Percentiles rank a stretch among this genome's conserved stretches.
phyloP scores from a whole-genome alignment of 2,797 vertebrate species.

The Bucorvus abyssinicus region DNA sequence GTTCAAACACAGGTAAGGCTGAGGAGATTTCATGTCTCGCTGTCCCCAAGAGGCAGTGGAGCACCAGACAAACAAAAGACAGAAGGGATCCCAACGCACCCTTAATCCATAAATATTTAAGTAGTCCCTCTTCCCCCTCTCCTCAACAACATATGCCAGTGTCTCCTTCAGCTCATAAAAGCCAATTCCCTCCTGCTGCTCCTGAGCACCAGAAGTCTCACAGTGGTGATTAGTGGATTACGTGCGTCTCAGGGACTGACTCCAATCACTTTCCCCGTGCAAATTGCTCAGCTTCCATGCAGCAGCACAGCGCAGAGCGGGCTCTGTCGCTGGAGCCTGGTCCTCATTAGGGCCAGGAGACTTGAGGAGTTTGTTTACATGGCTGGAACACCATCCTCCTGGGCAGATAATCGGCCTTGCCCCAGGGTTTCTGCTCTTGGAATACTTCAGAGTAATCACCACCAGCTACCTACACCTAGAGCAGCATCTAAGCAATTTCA shows the following conservation, averaged over 20 bases:
- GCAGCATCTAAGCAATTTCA: constrained; percentile 74
- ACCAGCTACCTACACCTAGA: constrained; percentile 68
- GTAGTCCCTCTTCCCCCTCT: constrained; percentile 24
- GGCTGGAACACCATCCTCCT: constrained; percentile 66
- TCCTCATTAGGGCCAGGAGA: constrained; percentile 70
- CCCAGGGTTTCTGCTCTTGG: constrained; percentile 74
- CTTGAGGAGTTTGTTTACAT: constrained; percentile 71
- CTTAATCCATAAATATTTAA: constrained; percentile 72
- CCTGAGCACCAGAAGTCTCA: constrained; percentile 60
- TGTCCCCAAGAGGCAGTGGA: background rate
- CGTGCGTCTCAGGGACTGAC: constrained; percentile 71
- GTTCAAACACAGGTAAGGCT: background rate
- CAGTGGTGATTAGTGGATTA: constrained; percentile 76
- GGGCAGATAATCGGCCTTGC: constrained; percentile 75
- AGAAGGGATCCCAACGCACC: constrained; percentile 30
- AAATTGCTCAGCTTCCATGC: constrained; percentile 76
- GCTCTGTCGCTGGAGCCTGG: constrained; percentile 52
- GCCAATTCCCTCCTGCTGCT: constrained; percentile 66
- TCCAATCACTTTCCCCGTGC: constrained; percentile 76
- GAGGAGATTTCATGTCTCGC: background rate
- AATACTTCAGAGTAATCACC: constrained; percentile 80
- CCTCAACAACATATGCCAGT: constrained; percentile 61
- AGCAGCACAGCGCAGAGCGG: constrained; percentile 66
- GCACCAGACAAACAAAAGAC: constrained; percentile 20
- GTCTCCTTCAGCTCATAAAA: constrained; percentile 68